Conservation (phyloP, 1,140 invertebrate species). For the Ptiloglossa arizonensis region DNA sequence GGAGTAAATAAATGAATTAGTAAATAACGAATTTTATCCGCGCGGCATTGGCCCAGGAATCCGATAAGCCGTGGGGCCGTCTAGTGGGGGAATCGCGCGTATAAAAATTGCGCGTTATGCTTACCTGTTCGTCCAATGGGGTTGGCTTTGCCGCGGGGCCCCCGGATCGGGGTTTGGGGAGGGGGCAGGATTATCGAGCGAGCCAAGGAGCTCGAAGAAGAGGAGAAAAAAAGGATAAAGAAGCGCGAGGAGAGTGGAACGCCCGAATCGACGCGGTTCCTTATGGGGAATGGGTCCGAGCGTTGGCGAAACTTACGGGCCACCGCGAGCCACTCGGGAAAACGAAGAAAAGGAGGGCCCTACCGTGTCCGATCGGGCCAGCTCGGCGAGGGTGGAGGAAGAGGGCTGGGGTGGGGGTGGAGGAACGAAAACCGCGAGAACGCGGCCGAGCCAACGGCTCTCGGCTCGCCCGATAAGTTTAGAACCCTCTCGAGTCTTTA, state of each 20-base stretch:
- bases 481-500: constrained; percentile 61
- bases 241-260: constrained; percentile 18
- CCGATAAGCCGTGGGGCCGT: constrained; percentile 36
- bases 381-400: not conserved
- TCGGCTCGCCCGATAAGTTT: constrained; percentile 57
- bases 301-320: constrained; percentile 49
- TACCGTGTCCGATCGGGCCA: no score
- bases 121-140: constrained; percentile 60
- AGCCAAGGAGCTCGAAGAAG: not conserved
- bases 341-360: constrained; percentile 33
- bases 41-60: constrained; percentile 55
- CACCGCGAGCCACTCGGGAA: constrained; percentile 11
- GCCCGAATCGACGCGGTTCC: constrained; percentile 51
- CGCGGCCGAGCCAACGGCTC: constrained; percentile 44
- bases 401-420: not conserved
- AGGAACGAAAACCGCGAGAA: constrained; percentile 52
- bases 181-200: constrained; percentile 10
- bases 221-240: constrained; percentile 9
- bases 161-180: not conserved
- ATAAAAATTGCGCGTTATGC: constrained; percentile 65
- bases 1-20: constrained; percentile 63
- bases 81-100: constrained; percentile 24
- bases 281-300: constrained; percentile 61
- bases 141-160: constrained; percentile 2
- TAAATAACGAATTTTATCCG: constrained; percentile 59